These are phyloP conservation scores for Chymomyza amoena DNA, from an alignment of 2,888 invertebrate genomes.

Conservation along the genomic window DNA sequence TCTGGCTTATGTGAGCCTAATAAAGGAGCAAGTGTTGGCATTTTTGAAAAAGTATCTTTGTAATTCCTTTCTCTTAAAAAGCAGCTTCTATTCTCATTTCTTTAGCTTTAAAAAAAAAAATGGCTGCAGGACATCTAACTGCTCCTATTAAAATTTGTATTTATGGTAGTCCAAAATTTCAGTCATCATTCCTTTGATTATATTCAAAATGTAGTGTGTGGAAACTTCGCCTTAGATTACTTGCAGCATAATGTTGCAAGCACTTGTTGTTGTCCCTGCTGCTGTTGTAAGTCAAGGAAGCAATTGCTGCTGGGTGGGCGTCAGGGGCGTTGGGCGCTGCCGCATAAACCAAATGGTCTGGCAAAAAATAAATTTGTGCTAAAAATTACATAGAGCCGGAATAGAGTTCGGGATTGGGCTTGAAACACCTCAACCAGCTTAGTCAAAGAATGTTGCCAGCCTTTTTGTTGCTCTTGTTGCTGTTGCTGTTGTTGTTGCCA, in stretches of 20 bases:
- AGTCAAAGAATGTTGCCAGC: slow-evolving; percentile 9
- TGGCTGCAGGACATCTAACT: no score
- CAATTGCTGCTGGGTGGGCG: slow-evolving; percentile 17
- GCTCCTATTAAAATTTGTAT: no score
- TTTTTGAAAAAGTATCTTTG: no score
- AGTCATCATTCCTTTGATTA: no score
- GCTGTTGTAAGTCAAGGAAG: not conserved
- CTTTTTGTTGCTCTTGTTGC: slow-evolving; percentile 8
- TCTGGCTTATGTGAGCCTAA: no score
- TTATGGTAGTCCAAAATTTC: no score
- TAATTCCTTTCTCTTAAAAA: no score
- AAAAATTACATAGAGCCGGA: not conserved
- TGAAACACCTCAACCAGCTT: not conserved
- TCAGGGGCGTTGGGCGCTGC: slow-evolving; percentile 13
- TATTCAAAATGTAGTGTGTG: not conserved
- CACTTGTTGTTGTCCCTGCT: not conserved
- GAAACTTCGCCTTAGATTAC: not conserved
- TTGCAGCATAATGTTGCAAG: no score
- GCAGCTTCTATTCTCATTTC: no score
- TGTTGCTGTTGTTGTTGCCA: slow-evolving; percentile 16
- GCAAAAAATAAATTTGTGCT: slow-evolving; percentile 23
- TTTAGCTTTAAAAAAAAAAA: no score
- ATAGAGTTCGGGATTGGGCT: not conserved
- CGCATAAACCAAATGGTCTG: slow-evolving; percentile 48
- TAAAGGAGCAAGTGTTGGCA: no score